Conservation (phyloP, 2,888 invertebrate species). For the Agriopis marginaria region DNA sequence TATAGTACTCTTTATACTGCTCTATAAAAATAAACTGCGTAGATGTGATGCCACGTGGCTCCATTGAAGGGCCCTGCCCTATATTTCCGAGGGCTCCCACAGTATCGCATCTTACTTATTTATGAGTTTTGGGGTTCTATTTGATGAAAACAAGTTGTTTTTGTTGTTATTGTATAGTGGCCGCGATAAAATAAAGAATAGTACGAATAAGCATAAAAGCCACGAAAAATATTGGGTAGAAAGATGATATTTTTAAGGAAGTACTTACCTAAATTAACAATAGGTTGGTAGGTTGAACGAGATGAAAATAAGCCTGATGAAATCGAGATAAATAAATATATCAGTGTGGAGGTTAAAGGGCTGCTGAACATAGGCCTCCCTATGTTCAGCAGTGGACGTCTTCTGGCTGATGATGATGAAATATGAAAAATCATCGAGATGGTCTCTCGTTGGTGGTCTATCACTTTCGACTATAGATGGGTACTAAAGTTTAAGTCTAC, state of each 20-base stretch:
- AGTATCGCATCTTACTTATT: constrained; percentile 34
- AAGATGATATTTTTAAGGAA: not conserved
- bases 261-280: not conserved
- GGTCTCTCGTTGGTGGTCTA: too few relatives aligned
- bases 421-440: too few relatives aligned
- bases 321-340: too few relatives aligned
- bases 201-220: not conserved
- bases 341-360: too few relatives aligned
- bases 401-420: too few relatives aligned
- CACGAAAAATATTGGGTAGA: not conserved
- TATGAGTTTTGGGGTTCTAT: constrained; percentile 26
- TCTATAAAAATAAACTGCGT: constrained; percentile 57
- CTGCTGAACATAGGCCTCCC: too few relatives aligned
- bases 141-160: constrained; percentile 30
- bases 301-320: too few relatives aligned
- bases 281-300: not conserved
- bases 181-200: constrained; percentile 7
- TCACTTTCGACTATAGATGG: too few relatives aligned
- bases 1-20: constrained; percentile 19
- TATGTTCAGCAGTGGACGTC: too few relatives aligned
- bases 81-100: constrained; percentile 46
- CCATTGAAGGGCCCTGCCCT: constrained; percentile 54
- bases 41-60: constrained; percentile 57
- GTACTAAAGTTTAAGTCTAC: too few relatives aligned
- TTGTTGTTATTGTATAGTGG: constrained; percentile 14